phyloP scores from a whole-genome alignment of 2,797 vertebrate species.

The Okamejei kenojei region DNA sequence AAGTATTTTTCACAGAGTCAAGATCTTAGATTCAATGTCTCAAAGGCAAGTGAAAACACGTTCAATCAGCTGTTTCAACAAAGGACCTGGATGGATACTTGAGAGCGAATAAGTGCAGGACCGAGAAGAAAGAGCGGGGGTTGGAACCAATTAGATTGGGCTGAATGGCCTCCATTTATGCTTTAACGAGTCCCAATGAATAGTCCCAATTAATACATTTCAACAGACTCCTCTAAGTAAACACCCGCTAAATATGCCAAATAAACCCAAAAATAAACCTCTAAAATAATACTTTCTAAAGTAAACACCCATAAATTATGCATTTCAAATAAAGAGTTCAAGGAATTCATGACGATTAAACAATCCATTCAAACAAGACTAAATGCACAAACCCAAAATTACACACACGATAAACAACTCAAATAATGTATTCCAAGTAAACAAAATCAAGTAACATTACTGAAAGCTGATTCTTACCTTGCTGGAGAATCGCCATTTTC shows the following conservation, averaged over 20 bases:
- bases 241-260: background rate
- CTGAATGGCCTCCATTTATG: too few relatives aligned
- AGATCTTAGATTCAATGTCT: too few relatives aligned
- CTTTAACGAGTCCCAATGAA: too few relatives aligned
- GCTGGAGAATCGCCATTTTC: constrained; percentile 94
- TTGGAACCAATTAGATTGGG: too few relatives aligned
- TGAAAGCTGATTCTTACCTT: constrained; percentile 66
- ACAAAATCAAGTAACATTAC: background rate
- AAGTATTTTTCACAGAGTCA: too few relatives aligned
- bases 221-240: background rate
- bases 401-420: background rate
- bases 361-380: background rate
- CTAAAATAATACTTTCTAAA: background rate
- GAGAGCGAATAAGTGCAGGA: too few relatives aligned
- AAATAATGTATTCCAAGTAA: background rate
- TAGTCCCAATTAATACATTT: background rate
- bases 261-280: background rate
- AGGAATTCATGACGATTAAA: background rate
- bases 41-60: too few relatives aligned
- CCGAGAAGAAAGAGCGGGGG: too few relatives aligned
- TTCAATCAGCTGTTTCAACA: too few relatives aligned
- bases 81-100: too few relatives aligned
- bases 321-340: background rate
- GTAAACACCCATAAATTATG: background rate
- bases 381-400: background rate